Evolutionary conservation across 2,888 invertebrate genomes (phyloP).

Genomic region (Thera obeliscata): DNA sequence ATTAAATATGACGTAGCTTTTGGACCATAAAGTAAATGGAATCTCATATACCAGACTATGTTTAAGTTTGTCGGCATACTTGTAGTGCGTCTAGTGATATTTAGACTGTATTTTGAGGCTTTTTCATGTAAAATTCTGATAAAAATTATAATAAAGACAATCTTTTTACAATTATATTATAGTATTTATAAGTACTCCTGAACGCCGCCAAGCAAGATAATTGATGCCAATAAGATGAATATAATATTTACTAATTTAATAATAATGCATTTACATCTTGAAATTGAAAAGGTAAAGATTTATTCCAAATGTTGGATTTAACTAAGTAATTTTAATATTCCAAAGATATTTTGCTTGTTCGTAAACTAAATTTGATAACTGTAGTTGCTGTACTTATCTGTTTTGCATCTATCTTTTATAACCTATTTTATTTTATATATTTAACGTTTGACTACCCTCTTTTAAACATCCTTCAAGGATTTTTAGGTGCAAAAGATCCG

Average conservation of each 20-base stretch:
- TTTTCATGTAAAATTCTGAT: conserved; percentile 59
- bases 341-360: conserved; percentile 67
- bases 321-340: conserved; percentile 60
- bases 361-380: conserved; percentile 45
- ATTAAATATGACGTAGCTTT: background rate
- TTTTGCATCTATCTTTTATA: background rate
- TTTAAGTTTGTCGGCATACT: conserved; percentile 35
- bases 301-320: conserved; percentile 35
- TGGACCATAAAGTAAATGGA: background rate
- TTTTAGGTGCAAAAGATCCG: background rate
- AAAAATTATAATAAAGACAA: conserved; percentile 58
- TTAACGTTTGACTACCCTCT: too few species aligned
- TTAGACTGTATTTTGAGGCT: conserved; percentile 74
- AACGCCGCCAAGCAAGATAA: conserved; percentile 59
- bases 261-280: conserved; percentile 45
- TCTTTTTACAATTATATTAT: conserved; percentile 51
- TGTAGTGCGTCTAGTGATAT: conserved; percentile 58
- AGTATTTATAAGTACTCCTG: conserved; percentile 50
- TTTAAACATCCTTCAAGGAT: background rate
- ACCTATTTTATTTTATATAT: too few species aligned
- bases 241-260: conserved; percentile 41
- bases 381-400: background rate
- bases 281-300: conserved; percentile 42
- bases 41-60: conserved; percentile 7
- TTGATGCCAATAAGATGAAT: conserved; percentile 62